phyloP scores from a whole-genome alignment of 2,888 invertebrate species.

The Alcis repandata region DNA sequence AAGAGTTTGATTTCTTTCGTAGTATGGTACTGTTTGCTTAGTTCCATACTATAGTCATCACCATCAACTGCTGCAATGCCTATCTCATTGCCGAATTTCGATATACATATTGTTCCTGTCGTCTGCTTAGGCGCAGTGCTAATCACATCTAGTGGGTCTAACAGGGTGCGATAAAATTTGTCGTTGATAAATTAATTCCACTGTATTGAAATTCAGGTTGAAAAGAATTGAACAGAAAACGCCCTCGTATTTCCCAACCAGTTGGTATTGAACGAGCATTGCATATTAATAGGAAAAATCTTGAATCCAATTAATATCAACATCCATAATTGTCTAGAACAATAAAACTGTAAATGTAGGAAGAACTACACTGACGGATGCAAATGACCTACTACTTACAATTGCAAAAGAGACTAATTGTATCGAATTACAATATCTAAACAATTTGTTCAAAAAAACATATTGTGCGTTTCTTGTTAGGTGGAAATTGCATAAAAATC shows the following conservation, averaged over 20 bases:
- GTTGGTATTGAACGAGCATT: background rate
- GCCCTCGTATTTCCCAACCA: background rate
- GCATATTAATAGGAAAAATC: constrained; percentile 51
- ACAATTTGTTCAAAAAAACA: constrained; percentile 35
- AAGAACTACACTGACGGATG: constrained; percentile 42
- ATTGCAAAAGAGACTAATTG: constrained; percentile 40
- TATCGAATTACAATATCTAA: constrained; percentile 42
- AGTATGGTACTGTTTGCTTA: too few species aligned
- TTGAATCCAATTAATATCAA: constrained; percentile 43
- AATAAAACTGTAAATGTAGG: constrained; percentile 42
- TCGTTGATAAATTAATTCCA: too few species aligned
- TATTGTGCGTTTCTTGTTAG: constrained; percentile 5
- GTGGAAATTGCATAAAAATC: background rate
- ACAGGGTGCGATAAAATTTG: too few species aligned
- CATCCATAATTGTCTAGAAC: constrained; percentile 41
- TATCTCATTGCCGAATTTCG: too few species aligned
- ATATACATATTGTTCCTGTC: background rate
- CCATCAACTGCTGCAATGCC: too few species aligned
- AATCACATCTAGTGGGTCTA: background rate
- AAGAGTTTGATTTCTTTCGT: too few species aligned
- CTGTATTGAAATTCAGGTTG: too few species aligned
- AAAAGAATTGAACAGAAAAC: background rate
- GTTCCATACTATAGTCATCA: too few species aligned
- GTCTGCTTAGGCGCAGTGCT: background rate
- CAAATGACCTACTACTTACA: constrained; percentile 43